Evolutionary conservation across 2,888 invertebrate genomes (phyloP), one percentile per base, ranked within the genome.

Genomic region (Dryomyza anilis): DNA sequence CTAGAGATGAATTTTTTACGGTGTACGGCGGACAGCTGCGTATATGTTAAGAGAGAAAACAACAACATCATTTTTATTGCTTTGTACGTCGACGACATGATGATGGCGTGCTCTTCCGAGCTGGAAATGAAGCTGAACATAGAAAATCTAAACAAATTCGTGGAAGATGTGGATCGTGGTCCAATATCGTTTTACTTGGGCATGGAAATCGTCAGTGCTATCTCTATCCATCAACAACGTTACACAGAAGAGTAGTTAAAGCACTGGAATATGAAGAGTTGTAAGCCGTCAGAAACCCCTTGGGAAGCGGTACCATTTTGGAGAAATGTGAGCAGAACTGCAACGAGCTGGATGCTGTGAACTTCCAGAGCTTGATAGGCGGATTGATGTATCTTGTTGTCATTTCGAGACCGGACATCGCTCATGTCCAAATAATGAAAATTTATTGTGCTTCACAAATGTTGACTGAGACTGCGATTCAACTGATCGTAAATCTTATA

Each of bases 381-480:
- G 30, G 55, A 8, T 43, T 65, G 12, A 65, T 63, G 55, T 68
- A 69, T 33, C 30, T 68, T 10, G 67, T 63, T 1, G 58, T 65
- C 2, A 67, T 64, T 36, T 63, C 66, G 29, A 65, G 64, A 39
- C 67, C 61, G 7, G 62, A 67, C 21, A 69, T 66, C 10, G 36
- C 66, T 1, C 62, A 69, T 48, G 45, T 39, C 69, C 48, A 8
- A 59, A 23, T 71, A 67, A n/a, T n/a, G n/a, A n/a, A n/a, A n/a
- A n/a, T n/a, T n/a, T n/a, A n/a, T n/a, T n/a, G n/a, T n/a, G n/a
- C 59, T 68, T 67, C 48, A 68, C 70, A 65, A 68, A 70, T 66
- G 66, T 67, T n/a, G 70, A 70, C 48, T 69, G 67, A 69, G 70
- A 62, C 8, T 67, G 67, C 21, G 69, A 70, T 12, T 25, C 56